Evolutionary conservation across 2,888 invertebrate genomes (phyloP), one percentile per base, ranked within the genome.

Genomic region (Torymus tubicola): DNA sequence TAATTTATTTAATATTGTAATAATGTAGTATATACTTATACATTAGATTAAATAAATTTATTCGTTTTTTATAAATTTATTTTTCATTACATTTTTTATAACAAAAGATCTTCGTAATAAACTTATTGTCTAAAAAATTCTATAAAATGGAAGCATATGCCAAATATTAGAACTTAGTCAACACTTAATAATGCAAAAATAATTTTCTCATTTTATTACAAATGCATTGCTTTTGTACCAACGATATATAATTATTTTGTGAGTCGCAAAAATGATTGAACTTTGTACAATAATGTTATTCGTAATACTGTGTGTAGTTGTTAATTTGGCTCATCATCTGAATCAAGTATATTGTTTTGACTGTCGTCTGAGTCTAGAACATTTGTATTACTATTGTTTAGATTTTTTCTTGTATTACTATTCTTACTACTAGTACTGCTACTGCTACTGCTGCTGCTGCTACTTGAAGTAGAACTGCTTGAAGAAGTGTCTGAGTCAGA

Each of bases 321-420:
- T 84, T 71, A 82, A 67, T 85, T 85, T 50, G 83, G 85, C 24
- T 79, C 52, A 74, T 89, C 88, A 58, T 89, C 89, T 2, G 89
- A 89, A 76, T 89, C 89, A n/a, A 89, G 81, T 69, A 80, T 74
- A 63, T 67, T 81, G 42, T 81, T 42, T 42, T 42, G 42, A 42
- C 42, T 42, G 42, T 89, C 88, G 57, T 89, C 89, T 2, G 89
- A 89, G 75, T 89, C 89, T 14, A 89, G 81, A 68, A 80, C 73
- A 63, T 67, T 81, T 24, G 80, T 84, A 75, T 82, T 85, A 63
- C 58, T 75, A 52, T 57, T 81, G 5, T 67, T 80, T 14, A 18
- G 71, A n/a, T 69, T 81, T 5, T 57, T 57, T 31, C 69, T 77
- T 58, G 73, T 52, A 21, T 74, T 74, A 42, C 50, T 76, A 24